Evolutionary conservation across 2,113 vertebrate genomes (phyloP), one percentile per base, ranked within the genome.

Genomic region (Hydrolagus affinis): DNA sequence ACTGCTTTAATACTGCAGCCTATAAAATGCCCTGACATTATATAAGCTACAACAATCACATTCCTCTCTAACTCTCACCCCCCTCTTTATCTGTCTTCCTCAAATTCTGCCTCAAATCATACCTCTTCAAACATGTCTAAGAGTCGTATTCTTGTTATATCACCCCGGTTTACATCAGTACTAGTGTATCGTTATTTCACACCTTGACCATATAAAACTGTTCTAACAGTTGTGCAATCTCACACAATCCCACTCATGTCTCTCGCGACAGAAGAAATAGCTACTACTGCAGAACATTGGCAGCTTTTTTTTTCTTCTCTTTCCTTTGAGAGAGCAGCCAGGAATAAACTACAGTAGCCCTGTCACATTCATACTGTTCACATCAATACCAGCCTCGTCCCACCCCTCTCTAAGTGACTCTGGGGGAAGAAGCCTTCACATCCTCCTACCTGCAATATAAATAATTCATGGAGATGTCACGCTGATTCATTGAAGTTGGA

Each of bases 401-500:
- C 25, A 83, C 4, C 19, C 62, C 62, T 83, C 62, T 21, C 60
- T 10, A 32, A 66, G 62, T 68, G 66, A 66, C 78, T 32, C 78
- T 32, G 28, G 9, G 62, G 78, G 44, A 83, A 83, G 62, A 64
- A 66, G 11, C 25, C 17, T 83, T 60, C 14, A 32, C 62, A 32
- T 83, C 62, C 66, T 32, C 17, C 28, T 32, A 60, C 8, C 25
- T 83, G 78, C 10, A 19, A 15, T 62, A 83, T 83, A 32, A 83
- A 83, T 83, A 83, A 83, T 83, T 83, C 78, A 83, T 60, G 21
- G 11, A 10, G 32, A 15, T 75, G 73, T 83, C 78, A 66, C 59
- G 28, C 17, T 30, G 78, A 66, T 32, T 68, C 78, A 83, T 32
- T 83, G 62, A 66, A 83, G 78, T 83, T 83, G 78, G 66, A 28